A percentile compares a stretch with the other conserved stretches of the same genome.
Evolutionary conservation across 1,140 invertebrate species (phyloP).

Genomic region (Spodoptera litura): DNA sequence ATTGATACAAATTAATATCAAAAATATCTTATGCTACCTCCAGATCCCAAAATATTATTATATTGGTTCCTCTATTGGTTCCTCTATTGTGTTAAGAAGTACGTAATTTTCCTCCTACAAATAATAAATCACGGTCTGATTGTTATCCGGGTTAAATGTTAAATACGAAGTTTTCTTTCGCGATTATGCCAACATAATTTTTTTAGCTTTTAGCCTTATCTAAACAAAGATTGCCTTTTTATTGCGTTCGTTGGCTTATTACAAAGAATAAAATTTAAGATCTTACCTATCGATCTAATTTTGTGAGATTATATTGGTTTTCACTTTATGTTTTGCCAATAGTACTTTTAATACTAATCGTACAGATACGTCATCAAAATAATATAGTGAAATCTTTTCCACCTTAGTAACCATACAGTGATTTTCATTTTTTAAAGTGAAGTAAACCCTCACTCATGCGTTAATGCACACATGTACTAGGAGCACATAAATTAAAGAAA

Average conservation of each 20-base stretch:
- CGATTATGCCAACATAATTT: background rate
- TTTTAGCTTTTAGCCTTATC: constrained; percentile 3
- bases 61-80: background rate
- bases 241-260: background rate
- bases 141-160: constrained; percentile 22
- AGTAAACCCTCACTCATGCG: too few relatives aligned
- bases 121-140: constrained; percentile 11
- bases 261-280: background rate
- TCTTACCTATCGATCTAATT: too few relatives aligned
- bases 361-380: too few relatives aligned
- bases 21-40: background rate
- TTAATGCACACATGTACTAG: background rate
- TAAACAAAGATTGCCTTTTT: background rate
- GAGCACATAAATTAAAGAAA: background rate
- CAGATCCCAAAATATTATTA: background rate
- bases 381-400: too few relatives aligned
- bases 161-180: background rate
- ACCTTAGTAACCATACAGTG: too few relatives aligned
- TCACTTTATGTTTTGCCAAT: too few relatives aligned
- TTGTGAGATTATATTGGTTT: too few relatives aligned
- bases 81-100: background rate
- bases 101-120: constrained; percentile 10
- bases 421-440: too few relatives aligned
- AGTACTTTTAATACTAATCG: too few relatives aligned
- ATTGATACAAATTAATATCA: too few relatives aligned